Base-by-base conservation (phyloP, 1,140 invertebrate species). In the Laodelphax striatellus region DNA sequence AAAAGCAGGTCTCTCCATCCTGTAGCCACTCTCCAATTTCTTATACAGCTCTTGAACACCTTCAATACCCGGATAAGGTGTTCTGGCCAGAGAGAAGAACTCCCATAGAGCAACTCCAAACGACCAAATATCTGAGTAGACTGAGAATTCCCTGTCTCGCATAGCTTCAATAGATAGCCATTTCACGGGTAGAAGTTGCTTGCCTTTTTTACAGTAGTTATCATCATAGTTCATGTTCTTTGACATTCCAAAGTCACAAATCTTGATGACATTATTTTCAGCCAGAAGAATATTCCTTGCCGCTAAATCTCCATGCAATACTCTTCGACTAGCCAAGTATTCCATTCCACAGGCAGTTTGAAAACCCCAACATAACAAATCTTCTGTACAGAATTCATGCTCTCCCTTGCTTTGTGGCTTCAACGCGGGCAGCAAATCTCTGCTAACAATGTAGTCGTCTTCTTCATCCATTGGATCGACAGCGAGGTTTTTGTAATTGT, bases 301-400 rank as follows among this genome's bases (percentile, higher is more conserved):
- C 2, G 85, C 85, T 55, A 87, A 70, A 75, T 87, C 85, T 58
- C 85, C 73, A 70, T 87, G 86, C 13, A 87, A 52, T 17, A 50
- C 46, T 14, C 16, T 50, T 8, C 87, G 80, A 24, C 81, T 83
- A 13, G 91, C 86, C 2, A 98, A 77, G 73, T 97, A 98, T 62
- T 97, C 90, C 94, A 98, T 98, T 52, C 95, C 96, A 28, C 90
- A 76, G 0, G 94, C 90, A 4, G 97, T 87, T 77, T 98, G 94
- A 68, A 91, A 96, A 0, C 91, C 84, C 84, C 91, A 98, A 28
- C 86, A 87, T n/a, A 97, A 76, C 0, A 98, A 74, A 75, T 97
- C 91, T 17, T 82, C 78, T 0, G 88, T 90, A 6, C 79, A 85
- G 10, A 91, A 63, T 89, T 88, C 68, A 88, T 87, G 0, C 82